phyloP scores from a whole-genome alignment of 2,888 invertebrate species.

The Lepidocyrtinus sp. region DNA sequence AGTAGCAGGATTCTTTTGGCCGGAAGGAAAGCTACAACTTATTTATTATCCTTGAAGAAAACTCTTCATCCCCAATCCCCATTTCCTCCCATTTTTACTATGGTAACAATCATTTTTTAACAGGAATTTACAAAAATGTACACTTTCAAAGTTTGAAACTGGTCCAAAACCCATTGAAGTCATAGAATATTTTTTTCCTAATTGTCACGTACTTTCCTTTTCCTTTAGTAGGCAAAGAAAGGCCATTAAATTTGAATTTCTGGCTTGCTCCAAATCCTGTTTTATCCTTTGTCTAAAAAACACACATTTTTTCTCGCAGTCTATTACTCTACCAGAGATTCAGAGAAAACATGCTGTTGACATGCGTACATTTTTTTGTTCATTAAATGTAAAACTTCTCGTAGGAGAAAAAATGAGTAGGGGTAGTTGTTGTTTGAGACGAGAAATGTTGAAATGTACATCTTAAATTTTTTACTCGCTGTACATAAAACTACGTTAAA shows the following conservation, averaged over 20 bases:
- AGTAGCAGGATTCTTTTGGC: constrained; percentile 29
- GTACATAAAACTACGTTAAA: constrained; percentile 19
- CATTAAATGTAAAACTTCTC: not conserved
- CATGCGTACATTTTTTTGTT: too few species aligned
- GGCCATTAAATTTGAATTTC: constrained; percentile 45
- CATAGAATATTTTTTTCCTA: not conserved
- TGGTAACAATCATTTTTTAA: too few species aligned
- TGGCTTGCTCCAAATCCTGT: constrained; percentile 20
- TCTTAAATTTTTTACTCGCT: not conserved
- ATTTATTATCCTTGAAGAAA: constrained; percentile 39
- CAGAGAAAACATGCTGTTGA: not conserved
- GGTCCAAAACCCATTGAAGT: constrained; percentile 26
- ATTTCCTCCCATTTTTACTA: constrained; percentile 35
- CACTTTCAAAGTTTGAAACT: constrained; percentile 22
- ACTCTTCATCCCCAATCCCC: constrained; percentile 30
- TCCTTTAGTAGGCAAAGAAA: constrained; percentile 20
- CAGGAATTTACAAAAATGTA: too few species aligned
- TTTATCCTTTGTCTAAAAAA: too few species aligned
- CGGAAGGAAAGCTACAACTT: constrained; percentile 54
- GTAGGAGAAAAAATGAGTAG: constrained; percentile 9
- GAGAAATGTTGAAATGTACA: too few species aligned
- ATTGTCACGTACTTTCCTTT: constrained; percentile 41
- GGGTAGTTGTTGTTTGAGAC: not conserved
- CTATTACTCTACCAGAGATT: not conserved
- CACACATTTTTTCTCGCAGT: too few species aligned